Percentiles rank a stretch among this genome's conserved stretches.
phyloP scores from a whole-genome alignment of 2,797 vertebrate species.

The Silurus aristotelis region DNA sequence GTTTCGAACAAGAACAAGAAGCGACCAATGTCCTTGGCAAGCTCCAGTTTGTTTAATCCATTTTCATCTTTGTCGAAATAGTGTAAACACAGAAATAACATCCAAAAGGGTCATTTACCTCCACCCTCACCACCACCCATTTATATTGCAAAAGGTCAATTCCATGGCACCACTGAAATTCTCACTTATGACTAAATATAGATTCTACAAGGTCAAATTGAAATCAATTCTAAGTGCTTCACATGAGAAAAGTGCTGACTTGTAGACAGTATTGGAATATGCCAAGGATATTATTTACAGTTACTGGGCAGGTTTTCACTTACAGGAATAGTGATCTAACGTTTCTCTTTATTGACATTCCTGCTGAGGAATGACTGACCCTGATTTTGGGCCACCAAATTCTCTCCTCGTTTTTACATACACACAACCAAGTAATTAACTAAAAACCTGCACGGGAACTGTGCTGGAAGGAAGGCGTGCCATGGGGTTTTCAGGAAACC shows the following conservation, averaged over 20 bases:
- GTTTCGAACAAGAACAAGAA: slow-evolving; percentile 37
- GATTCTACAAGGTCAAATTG: slow-evolving; percentile 1
- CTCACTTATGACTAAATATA: slow-evolving; percentile 4
- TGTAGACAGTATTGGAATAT: slow-evolving; percentile 50
- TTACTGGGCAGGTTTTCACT: slow-evolving; percentile 56
- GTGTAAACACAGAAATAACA: slow-evolving; percentile 2
- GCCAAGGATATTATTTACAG: slow-evolving; percentile 54
- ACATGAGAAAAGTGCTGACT: slow-evolving; percentile 49
- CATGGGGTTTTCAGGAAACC: slow-evolving; percentile 31
- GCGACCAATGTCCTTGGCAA: slow-evolving; percentile 47
- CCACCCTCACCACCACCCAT: no score
- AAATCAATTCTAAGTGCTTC: slow-evolving; percentile 37
- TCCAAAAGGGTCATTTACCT: background rate
- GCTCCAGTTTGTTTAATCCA: slow-evolving; percentile 38
- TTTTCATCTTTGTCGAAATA: slow-evolving; percentile 59
- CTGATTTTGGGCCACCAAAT: background rate
- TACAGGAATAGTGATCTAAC: slow-evolving; percentile 15
- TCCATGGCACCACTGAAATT: background rate
- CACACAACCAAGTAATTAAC: slow-evolving; percentile 15
- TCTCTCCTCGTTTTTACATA: background rate
- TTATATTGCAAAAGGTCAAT: background rate
- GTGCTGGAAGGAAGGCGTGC: slow-evolving; percentile 27
- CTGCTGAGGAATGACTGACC: slow-evolving; percentile 4
- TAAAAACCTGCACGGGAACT: slow-evolving; percentile 53
- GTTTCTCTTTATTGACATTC: slow-evolving; percentile 3